These are phyloP conservation scores for Lanius ludovicianus DNA, from an alignment of 2,113 vertebrate species.

Conservation along the genomic window DNA sequence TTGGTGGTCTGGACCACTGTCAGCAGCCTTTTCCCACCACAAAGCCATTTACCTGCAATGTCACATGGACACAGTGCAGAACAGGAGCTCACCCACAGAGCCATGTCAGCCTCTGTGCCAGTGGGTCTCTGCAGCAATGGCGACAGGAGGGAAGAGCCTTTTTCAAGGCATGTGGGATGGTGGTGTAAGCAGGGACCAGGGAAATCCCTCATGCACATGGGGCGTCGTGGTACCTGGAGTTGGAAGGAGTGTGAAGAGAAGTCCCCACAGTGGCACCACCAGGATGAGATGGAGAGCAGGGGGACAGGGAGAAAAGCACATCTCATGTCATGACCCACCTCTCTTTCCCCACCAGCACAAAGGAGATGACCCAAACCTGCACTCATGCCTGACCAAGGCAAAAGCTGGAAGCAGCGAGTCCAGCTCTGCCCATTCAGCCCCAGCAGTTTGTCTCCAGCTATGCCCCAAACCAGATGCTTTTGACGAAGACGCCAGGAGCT, in stretches of 20 bases:
- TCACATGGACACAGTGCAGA: accelerated
- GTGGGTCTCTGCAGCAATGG: accelerated
- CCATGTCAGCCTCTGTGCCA: neutral
- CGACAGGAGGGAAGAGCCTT: neutral
- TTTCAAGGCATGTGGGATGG: neutral
- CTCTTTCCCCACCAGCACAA: neutral
- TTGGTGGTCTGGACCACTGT: neutral
- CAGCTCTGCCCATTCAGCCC: neutral
- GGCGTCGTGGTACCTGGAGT: accelerated
- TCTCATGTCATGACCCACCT: neutral
- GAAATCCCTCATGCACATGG: accelerated
- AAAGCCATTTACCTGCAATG: neutral
- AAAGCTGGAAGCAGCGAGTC: neutral
- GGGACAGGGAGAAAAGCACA: neutral
- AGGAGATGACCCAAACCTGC: neutral
- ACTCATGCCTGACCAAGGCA: neutral
- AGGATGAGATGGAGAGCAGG: neutral
- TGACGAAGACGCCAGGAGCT: constrained; percentile 30
- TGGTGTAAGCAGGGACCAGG: accelerated
- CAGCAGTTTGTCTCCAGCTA: constrained; percentile 16
- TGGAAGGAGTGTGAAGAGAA: neutral
- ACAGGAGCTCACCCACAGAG: accelerated
- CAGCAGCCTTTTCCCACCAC: neutral
- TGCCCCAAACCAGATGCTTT: constrained; percentile 51
- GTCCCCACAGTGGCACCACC: accelerated